These are phyloP conservation scores for Chelon labrosus DNA, from an alignment of 2,797 vertebrate genomes.

Conservation along the genomic window DNA sequence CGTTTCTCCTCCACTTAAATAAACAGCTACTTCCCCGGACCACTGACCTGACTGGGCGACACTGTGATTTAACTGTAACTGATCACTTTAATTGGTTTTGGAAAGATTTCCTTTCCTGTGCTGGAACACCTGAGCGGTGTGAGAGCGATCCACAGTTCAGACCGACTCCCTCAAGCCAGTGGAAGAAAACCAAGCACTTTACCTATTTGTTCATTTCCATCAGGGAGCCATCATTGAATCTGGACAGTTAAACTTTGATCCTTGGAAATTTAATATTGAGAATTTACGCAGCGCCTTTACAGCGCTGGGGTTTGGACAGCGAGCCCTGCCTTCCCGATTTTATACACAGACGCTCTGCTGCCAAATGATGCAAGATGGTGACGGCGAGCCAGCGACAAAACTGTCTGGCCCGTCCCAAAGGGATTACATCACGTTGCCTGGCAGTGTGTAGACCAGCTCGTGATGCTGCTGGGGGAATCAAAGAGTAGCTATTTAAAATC, in stretches of 20 bases:
- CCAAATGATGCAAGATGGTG: constrained; percentile 65
- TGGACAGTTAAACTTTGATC: constrained; percentile 49
- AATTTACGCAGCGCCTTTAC: constrained; percentile 36
- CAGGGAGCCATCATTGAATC: constrained; percentile 23
- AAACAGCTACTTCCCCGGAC: constrained; percentile 36
- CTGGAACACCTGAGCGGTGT: constrained; percentile 40
- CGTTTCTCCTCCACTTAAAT: constrained; percentile 30
- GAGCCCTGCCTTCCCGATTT: constrained; percentile 39
- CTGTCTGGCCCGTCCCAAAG: constrained; percentile 38
- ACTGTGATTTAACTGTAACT: constrained; percentile 48
- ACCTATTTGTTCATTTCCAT: constrained; percentile 45
- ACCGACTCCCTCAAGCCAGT: constrained; percentile 4
- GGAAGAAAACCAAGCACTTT: constrained; percentile 36
- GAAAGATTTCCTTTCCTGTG: constrained; percentile 48
- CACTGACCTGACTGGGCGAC: constrained; percentile 33
- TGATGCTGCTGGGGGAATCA: constrained; percentile 40
- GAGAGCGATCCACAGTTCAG: constrained; percentile 16
- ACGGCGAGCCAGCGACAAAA: constrained; percentile 35
- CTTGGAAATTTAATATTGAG: constrained; percentile 49
- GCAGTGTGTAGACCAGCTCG: constrained; percentile 12
- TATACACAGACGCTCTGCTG: constrained; percentile 42
- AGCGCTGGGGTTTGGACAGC: constrained; percentile 18
- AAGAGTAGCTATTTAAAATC: constrained; percentile 30
- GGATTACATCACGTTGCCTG: constrained; percentile 59
- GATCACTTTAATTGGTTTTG: constrained; percentile 60